These are phyloP conservation scores for Aurelia sp. DNA, from an alignment of 30 jellyfish, hydroid and myxozoan species.

Conservation along the genomic window DNA sequence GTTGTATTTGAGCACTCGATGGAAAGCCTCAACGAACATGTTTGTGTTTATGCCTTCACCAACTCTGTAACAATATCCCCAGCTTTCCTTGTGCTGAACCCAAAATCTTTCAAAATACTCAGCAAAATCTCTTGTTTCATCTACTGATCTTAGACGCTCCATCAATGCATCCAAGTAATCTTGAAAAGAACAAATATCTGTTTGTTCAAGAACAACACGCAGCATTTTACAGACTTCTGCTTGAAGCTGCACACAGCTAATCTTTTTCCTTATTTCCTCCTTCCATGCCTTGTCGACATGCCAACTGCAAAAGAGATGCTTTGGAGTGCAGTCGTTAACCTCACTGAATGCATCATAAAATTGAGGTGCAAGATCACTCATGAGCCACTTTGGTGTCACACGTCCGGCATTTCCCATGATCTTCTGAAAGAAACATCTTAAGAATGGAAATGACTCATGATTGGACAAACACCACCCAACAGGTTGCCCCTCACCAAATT, in stretches of 20 bases:
- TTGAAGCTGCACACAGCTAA: conserved; percentile 1
- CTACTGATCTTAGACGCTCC: conserved; percentile 22
- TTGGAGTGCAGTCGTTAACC: conserved; percentile 48
- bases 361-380: conserved; percentile 69
- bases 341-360: conserved; percentile 63
- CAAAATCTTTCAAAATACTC: conserved; percentile 27
- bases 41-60: conserved; percentile 38
- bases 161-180: conserved; percentile 4
- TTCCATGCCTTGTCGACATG: conserved; percentile 77
- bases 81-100: conserved; percentile 14
- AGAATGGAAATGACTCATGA: conserved; percentile 23
- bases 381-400: conserved; percentile 59
- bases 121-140: conserved; percentile 45
- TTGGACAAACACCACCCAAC: conserved; percentile 63
- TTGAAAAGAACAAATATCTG: conserved; percentile 17
- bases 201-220: conserved; percentile 36
- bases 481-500: conserved; percentile 70
- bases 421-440: conserved; percentile 21
- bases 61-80: conserved; percentile 21
- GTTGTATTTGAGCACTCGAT: conserved; percentile 46
- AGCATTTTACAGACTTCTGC: conserved; percentile 22
- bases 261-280: conserved; percentile 48
- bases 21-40: conserved; percentile 34
- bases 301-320: conserved; percentile 63
- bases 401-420: conserved; percentile 35